Evolutionary conservation across 1,140 invertebrate genomes (phyloP), one percentile per base, ranked within the genome.

Genomic region (Pseudoatta argentina): DNA sequence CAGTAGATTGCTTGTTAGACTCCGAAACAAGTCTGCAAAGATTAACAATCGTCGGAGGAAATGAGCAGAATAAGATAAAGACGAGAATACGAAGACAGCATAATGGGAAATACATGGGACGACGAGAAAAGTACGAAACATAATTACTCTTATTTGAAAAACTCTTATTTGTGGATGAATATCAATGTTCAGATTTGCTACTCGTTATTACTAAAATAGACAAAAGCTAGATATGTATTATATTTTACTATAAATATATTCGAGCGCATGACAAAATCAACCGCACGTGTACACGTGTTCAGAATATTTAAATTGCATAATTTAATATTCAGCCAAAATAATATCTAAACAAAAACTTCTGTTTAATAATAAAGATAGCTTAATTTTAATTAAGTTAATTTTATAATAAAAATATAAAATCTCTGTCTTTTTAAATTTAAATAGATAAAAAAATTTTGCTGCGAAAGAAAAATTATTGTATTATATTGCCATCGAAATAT

Each of bases 1-100:
- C 55, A 83, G 79, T 83, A 83, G 69, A 83, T 83, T 83, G 69
- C 79, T 83, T 83, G 79, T 83, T 83, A 83, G 79, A 83, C 79
- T 83, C 71, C 71, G 79, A 57, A 83, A 83, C 69, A 61, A 83
- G 79, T 61, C 69, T 75, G 55, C 69, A 44, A 83, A 83, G 79
- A 83, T 83, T 83, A 83, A 83, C 79, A 83, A 83, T 83, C 79
- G 79, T 83, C 79, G 39, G 69, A 73, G 69, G 27, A 83, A 83
- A 83, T 83, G 79, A 61, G 73, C 51, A 57, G 55, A 83, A 73
- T 61, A 55, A 83, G 79, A 83, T 75, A 83, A 83, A 83, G 79
- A 51, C 69, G 21, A 61, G 79, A 82, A 83, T 61, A 63, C 79
- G 79, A 75, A 51, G 69, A 21, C 55, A n/a, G 55, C n/a, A 48